Conservation (phyloP, 2,888 invertebrate species). For the Ochropleura leucogaster region DNA sequence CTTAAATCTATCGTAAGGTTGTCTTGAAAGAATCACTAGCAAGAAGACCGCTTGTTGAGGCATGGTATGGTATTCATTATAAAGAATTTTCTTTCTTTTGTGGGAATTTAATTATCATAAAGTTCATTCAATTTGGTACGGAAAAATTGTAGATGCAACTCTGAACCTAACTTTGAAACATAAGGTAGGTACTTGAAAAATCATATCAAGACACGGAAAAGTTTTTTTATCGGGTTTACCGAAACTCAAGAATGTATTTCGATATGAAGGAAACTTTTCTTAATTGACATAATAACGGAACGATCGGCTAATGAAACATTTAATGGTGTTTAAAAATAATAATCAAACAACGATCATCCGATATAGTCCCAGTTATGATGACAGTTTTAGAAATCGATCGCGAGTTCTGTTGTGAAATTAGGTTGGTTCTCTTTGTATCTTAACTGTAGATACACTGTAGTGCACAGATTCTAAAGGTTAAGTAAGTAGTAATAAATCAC, state of each 20-base stretch:
- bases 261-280: not conserved
- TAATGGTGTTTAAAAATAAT: not conserved
- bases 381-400: not conserved
- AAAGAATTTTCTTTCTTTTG: not conserved
- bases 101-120: not conserved
- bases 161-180: not conserved
- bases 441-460: conserved; percentile 4
- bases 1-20: too few relatives aligned
- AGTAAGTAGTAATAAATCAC: conserved; percentile 48
- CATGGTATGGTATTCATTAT: too few relatives aligned
- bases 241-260: not conserved
- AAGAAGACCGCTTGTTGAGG: too few relatives aligned
- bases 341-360: not conserved
- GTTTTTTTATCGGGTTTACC: not conserved
- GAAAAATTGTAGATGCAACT: not conserved
- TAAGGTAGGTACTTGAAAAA: not conserved
- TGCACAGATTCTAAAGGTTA: conserved; percentile 13
- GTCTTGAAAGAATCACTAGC: too few relatives aligned
- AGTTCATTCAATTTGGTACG: not conserved
- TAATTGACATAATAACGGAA: not conserved
- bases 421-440: not conserved
- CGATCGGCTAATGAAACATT: not conserved
- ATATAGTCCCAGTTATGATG: not conserved
- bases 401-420: not conserved
- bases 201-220: not conserved